Percentiles rank a stretch among this genome's conserved stretches.
Evolutionary conservation across 2,113 vertebrate species (phyloP).

Genomic region (Oncorhynchus masou): DNA sequence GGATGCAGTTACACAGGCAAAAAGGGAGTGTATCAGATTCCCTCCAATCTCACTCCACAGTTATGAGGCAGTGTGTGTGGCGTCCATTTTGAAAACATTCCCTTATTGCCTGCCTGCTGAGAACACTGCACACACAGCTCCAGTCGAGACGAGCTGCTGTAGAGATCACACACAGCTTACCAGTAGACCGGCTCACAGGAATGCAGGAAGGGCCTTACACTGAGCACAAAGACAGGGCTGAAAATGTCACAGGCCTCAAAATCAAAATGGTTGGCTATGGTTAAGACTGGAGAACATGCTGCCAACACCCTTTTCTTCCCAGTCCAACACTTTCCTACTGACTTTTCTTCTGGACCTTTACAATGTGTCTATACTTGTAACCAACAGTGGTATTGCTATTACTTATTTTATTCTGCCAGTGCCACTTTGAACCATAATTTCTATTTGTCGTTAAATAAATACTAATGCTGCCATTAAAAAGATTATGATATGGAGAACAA

Average conservation of each 20-base stretch:
- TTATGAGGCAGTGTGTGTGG: conserved; percentile 48
- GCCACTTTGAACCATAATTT: too few relatives aligned
- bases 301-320: background rate
- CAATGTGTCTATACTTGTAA: too few relatives aligned
- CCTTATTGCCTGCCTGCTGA: conserved; percentile 43
- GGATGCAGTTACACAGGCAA: conserved; percentile 35
- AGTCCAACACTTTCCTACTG: background rate
- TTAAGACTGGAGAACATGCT: conserved; percentile 1
- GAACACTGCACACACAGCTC: conserved; percentile 43
- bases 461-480: background rate
- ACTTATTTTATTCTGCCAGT: too few relatives aligned
- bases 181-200: conserved; percentile 48
- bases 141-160: conserved; percentile 42
- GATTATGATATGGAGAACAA: background rate
- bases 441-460: background rate
- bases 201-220: conserved; percentile 50
- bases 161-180: conserved; percentile 55
- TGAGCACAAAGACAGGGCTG: conserved; percentile 48
- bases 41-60: conserved; percentile 28
- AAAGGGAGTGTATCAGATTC: conserved; percentile 53
- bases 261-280: conserved; percentile 10
- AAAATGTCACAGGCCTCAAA: conserved; percentile 57
- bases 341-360: background rate
- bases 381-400: too few relatives aligned
- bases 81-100: conserved; percentile 71